Conservation (phyloP, 2,888 invertebrate species). For the Drosophila nigricruria region DNA sequence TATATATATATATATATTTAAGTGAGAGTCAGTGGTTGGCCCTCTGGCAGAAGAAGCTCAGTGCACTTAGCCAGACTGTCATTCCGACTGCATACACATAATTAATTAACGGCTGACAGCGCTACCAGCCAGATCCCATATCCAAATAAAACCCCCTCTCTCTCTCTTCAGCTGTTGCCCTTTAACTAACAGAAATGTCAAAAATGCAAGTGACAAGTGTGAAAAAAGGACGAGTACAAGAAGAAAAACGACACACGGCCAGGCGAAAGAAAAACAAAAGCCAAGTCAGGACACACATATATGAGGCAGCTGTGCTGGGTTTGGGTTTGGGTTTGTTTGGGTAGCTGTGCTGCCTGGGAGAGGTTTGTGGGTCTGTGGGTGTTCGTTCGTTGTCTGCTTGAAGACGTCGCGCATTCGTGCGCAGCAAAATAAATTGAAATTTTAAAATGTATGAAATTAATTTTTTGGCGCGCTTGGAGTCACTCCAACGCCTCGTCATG, state of each 20-base stretch:
- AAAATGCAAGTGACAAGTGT: constrained; percentile 80
- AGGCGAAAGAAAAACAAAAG: constrained; percentile 69
- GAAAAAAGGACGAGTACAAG: constrained; percentile 72
- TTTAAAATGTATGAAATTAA: constrained; percentile 82
- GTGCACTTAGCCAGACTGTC: constrained; percentile 69
- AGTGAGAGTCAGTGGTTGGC: constrained; percentile 19
- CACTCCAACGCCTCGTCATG: constrained; percentile 55
- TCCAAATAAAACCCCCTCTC: constrained; percentile 17
- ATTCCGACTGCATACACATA: constrained; percentile 73
- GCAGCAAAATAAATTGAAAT: constrained; percentile 81
- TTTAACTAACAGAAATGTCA: constrained; percentile 77
- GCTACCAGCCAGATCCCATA: constrained; percentile 40
- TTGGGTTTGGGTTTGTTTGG: constrained; percentile 29
- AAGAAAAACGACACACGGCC: constrained; percentile 43
- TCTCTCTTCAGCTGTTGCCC: constrained; percentile 21
- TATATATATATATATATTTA: not conserved
- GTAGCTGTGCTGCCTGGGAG: constrained; percentile 1
- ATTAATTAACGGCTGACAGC: constrained; percentile 74
- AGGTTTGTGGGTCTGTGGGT: constrained; percentile 5
- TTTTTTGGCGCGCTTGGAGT: constrained; percentile 62
- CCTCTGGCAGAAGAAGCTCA: constrained; percentile 31
- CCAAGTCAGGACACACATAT: constrained; percentile 43
- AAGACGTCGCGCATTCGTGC: constrained; percentile 76
- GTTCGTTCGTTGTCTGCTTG: constrained; percentile 55
- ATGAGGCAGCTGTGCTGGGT: constrained; percentile 24